Evolutionary conservation across 1,140 invertebrate genomes (phyloP).

Genomic region (Lethrus apterus): DNA sequence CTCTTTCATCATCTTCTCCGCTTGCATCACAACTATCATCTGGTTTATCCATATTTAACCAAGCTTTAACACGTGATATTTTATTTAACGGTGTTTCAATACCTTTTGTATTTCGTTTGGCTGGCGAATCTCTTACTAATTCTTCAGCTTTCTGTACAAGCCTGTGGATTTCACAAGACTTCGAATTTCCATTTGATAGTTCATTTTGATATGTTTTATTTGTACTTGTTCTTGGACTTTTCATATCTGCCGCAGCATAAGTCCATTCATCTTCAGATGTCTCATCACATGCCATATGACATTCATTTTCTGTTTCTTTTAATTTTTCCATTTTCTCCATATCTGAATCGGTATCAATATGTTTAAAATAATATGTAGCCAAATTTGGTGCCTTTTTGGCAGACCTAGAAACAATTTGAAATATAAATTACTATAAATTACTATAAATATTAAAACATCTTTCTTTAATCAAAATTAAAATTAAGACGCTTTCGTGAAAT

Average conservation of each 20-base stretch:
- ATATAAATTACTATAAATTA: not conserved
- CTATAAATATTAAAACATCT: not conserved
- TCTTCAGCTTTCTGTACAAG: slow-evolving; percentile 65
- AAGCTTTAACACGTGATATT: slow-evolving; percentile 61
- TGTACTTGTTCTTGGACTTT: slow-evolving; percentile 34
- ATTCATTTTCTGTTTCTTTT: slow-evolving; percentile 40
- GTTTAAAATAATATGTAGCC: slow-evolving; percentile 76
- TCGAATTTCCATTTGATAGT: slow-evolving; percentile 30
- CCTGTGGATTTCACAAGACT: slow-evolving; percentile 49
- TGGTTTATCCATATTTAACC: slow-evolving; percentile 43
- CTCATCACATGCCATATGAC: slow-evolving; percentile 52
- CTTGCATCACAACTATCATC: slow-evolving; percentile 71
- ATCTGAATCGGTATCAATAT: slow-evolving; percentile 76
- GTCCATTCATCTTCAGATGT: slow-evolving; percentile 69
- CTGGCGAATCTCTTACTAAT: slow-evolving; percentile 52
- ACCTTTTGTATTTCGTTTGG: slow-evolving; percentile 36
- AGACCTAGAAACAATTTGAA: slow-evolving; percentile 20
- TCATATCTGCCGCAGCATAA: slow-evolving; percentile 47
- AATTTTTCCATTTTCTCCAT: slow-evolving; percentile 34
- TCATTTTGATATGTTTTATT: slow-evolving; percentile 39
- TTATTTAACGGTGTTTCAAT: slow-evolving; percentile 42
- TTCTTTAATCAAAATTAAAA: too few species aligned
- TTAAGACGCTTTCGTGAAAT: too few species aligned
- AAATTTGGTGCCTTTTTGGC: slow-evolving; percentile 71
- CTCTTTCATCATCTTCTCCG: slow-evolving; percentile 76